Evolutionary conservation across 2,797 vertebrate species (phyloP).

Genomic region (Chrosomus eos): DNA sequence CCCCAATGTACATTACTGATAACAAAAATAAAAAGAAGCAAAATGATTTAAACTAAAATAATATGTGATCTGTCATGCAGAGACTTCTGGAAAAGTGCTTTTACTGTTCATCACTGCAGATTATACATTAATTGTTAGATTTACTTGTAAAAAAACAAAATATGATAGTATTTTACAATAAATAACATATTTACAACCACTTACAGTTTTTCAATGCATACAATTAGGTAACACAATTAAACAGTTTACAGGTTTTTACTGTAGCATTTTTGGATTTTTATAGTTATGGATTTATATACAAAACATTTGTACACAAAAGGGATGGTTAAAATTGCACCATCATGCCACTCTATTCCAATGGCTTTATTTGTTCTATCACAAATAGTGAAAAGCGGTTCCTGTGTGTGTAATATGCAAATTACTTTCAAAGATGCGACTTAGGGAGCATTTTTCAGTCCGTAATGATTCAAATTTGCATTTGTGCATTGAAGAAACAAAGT

Average conservation of each 20-base stretch:
- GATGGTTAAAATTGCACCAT: not conserved
- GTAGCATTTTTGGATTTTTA: too few species aligned
- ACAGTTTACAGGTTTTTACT: too few species aligned
- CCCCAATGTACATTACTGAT: not conserved
- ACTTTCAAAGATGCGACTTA: not conserved
- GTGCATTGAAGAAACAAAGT: not conserved
- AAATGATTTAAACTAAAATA: not conserved
- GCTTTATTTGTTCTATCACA: too few species aligned
- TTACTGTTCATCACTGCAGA: not conserved
- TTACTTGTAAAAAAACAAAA: not conserved
- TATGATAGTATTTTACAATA: not conserved
- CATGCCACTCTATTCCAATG: not conserved
- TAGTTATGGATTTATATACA: not conserved
- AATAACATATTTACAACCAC: not conserved
- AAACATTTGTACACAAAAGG: not conserved
- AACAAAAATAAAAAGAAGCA: not conserved
- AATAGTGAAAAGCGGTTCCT: not conserved
- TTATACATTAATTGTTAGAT: not conserved
- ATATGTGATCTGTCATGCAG: not conserved
- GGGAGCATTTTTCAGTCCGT: not conserved
- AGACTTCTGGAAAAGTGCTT: not conserved
- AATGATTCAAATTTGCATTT: constrained; percentile 33
- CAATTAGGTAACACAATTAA: too few species aligned
- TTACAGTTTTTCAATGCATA: too few species aligned
- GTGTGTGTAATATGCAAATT: not conserved